Evolutionary conservation across 2,797 vertebrate species (phyloP), one percentile per base, ranked within the genome.

Genomic region (Etheostoma perlongum): DNA sequence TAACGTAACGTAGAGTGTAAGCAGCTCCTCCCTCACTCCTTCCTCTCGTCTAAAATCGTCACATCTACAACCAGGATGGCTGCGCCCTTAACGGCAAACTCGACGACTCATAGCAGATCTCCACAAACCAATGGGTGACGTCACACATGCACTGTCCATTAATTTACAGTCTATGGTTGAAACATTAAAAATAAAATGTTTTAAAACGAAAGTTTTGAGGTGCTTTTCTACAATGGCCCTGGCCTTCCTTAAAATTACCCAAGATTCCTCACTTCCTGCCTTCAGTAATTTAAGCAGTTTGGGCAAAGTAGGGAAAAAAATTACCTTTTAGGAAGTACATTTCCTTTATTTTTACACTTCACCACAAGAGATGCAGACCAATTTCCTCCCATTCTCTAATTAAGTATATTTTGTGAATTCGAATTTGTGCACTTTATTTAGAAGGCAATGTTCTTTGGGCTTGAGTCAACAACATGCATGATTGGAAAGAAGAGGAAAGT

Each of bases 221-320:
- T 60, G 23, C 14, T 66, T 55, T 44, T 72, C 67, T 55, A 51
- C 72, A 81, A 70, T 79, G 79, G 76, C 62, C 62, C 57, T 73
- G 5, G 33, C 30, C 42, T 66, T 33, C 71, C 3, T 13, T 65
- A 84, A 86, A 93, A 93, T 91, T 74, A 81, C 81, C 33, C 46
- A 61, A 64, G 9, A 64, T 16, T 79, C 76, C 52, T 76, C 77
- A 69, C 75, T 87, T 85, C 81, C 81, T 86, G 72, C 82, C 67
- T 77, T 55, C 71, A 74, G 89, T 82, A 89, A 93, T 93, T 93
- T 89, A 73, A 86, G 65, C 84, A 90, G 78, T 89, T 85, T 88
- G 73, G 57, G 44, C 2, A 33, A 69, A 55, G 9, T 10, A 30
- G 4, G 25, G 25, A 27, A 82, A 82, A 82, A 83, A 91, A 89